phyloP scores from a whole-genome alignment of 2,113 vertebrate species.

The Colossoma macropomum region DNA sequence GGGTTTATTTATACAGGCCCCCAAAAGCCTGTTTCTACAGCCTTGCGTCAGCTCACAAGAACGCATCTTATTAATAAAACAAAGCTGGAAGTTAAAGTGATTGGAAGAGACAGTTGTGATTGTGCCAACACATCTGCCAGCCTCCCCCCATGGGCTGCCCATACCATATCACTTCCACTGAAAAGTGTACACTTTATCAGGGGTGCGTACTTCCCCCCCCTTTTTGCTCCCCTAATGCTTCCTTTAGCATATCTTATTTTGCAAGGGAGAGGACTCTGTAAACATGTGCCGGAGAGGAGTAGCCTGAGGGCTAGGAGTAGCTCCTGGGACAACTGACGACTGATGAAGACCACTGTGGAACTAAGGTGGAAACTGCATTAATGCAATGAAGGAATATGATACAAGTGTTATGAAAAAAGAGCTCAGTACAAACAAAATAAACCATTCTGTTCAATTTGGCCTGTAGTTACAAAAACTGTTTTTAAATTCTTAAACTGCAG shows the following conservation, averaged over 20 bases:
- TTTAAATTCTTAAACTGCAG: too few species aligned
- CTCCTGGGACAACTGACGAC: neutral
- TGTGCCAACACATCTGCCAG: constrained; percentile 68
- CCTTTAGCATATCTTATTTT: constrained; percentile 57
- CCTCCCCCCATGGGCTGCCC: constrained; percentile 75
- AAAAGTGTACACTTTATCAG: constrained; percentile 17
- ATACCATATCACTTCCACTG: constrained; percentile 59
- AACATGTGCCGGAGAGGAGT: constrained; percentile 31
- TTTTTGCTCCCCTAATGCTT: constrained; percentile 53
- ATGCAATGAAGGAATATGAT: neutral
- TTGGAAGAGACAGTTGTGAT: constrained; percentile 58
- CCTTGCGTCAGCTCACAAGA: constrained; percentile 82
- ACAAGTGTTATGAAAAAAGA: constrained; percentile 57
- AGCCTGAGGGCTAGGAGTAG: neutral
- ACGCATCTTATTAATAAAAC: constrained; percentile 79
- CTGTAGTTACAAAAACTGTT: neutral
- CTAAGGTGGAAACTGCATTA: neutral
- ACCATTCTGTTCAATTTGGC: neutral
- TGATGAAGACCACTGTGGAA: neutral
- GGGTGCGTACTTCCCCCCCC: constrained; percentile 34
- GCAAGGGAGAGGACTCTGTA: constrained; percentile 44
- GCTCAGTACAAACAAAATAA: neutral
- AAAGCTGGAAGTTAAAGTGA: constrained; percentile 69
- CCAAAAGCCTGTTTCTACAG: constrained; percentile 79
- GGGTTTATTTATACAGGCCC: constrained; percentile 80